Base-by-base conservation (phyloP, 2,888 invertebrate genomes). In the Vesta saturnalis region DNA sequence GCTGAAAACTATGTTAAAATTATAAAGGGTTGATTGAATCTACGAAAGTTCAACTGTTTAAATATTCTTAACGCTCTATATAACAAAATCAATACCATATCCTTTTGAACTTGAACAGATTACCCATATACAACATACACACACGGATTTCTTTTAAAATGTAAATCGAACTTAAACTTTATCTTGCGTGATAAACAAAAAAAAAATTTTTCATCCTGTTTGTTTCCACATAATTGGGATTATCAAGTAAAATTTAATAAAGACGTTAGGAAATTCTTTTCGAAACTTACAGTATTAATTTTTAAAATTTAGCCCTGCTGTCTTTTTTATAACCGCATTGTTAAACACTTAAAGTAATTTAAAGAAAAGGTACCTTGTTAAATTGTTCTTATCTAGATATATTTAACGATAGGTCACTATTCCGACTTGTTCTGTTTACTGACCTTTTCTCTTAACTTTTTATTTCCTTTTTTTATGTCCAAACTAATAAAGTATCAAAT, bases 401-500 rank as follows among this genome's bases (percentile, higher is more conserved):
- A 19, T 12, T 19, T 39, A 39, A 52, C 12, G 52, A 52, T 52
- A 52, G 52, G 18, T 19, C 19, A 21, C 21, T 21, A 21, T 52
- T 52, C 19, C 6, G 52, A n/a, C 12, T 16, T 52, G 52, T 52
- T 21, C 52, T 52, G 56, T 56, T 56, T 56, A 56, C 56, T 35
- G 35, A 56, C 35, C 35, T 35, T 35, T 56, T 56, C 56, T 56
- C 16, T 22, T 56, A 30, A 15, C 23, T 56, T 56, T 56, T 52
- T 52, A 52, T 60, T 21, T 46, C 47, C 60, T 16, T 15, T 12
- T 52, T 61, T 61, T 61, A 61, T 61, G 61, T 52, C 35, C 18
- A n/a, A 21, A 54, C 52, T 61, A 61, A 52, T 61, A 61, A 61
- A 61, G 16, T 19, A 54, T 15, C 54, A 61, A 61, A 61, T 61